Base-by-base conservation (phyloP, 2,797 vertebrate genomes). In the Acanthiza pusilla region DNA sequence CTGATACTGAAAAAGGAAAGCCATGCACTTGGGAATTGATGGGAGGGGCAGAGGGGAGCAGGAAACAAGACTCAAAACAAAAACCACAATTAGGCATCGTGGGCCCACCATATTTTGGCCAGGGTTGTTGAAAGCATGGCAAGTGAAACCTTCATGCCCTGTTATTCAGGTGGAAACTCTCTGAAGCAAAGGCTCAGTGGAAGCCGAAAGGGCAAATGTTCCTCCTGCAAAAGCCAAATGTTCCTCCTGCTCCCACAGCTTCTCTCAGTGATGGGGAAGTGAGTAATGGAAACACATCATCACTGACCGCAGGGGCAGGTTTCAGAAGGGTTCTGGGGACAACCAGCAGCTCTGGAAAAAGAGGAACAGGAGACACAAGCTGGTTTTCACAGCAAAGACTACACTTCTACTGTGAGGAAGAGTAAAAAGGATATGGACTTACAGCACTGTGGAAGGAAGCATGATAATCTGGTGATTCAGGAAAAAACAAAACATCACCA, bases 331-430 rank as follows among this genome's bases (percentile, higher is more conserved):
- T 47, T 83, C 72, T 88, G 76, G 53, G 1, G 14, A 53, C 60
- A 83, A 93, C 61, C 48, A 85, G 82, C 19, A 92, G 68, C 65
- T 87, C 78, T 91, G 61, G 66, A 77, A 88, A 85, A 92, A 92
- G 85, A 83, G 81, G 91, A 95, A 92, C 13, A 1, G n/a, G 60
- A 84, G 51, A 71, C 53, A 55, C 3, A 73, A 53, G 50, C 72
- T 47, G 30, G 22, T 60, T 54, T 71, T 89, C 63, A 53, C 19
- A 60, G 42, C 57, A 88, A 20, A 38, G 29, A 77, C 45, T 51
- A 18, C 0, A 3, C 23, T 54, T 75, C 27, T 54, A 57, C 36
- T 29, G 20, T 29, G 77, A 8, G 43, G 85, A 94, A 87, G 66
- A 87, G 20, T 48, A 26, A 84, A 82, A 79, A 88, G 47, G 51